Evolutionary conservation across 1,140 invertebrate genomes (phyloP).

Genomic region (Cepaea nemoralis): DNA sequence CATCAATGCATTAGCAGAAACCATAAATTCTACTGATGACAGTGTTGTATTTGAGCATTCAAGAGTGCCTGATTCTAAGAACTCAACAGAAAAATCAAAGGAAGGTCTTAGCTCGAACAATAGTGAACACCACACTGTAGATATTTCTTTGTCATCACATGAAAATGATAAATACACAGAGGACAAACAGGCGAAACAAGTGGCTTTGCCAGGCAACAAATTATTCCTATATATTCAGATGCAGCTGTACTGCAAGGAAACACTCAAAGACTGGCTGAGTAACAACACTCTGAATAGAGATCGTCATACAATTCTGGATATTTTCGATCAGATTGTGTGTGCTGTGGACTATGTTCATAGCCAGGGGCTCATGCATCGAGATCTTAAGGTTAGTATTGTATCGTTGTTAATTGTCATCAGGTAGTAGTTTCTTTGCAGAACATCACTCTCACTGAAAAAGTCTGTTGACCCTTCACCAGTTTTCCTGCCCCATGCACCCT

Average conservation of each 20-base stretch:
- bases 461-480: too few relatives aligned
- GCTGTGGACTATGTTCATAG: constrained; percentile 96
- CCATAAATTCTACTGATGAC: not conserved
- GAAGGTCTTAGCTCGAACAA: not conserved
- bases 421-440: too few relatives aligned
- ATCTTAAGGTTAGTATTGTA: constrained; percentile 84
- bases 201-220: constrained; percentile 41
- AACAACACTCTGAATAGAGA: constrained; percentile 69
- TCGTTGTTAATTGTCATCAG: too few relatives aligned
- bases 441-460: too few relatives aligned
- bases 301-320: constrained; percentile 75
- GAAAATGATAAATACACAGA: not conserved
- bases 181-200: not conserved
- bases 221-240: constrained; percentile 96
- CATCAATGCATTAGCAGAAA: not conserved
- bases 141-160: not conserved
- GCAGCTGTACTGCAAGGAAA: constrained; percentile 92
- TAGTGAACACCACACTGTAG: not conserved
- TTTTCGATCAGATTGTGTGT: constrained; percentile 92
- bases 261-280: constrained; percentile 89
- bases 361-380: constrained; percentile 91
- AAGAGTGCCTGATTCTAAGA: not conserved
- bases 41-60: constrained; percentile 2
- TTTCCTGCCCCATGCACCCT: too few relatives aligned
- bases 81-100: not conserved